Percentiles rank a stretch among this genome's conserved stretches.
These are phyloP conservation scores for Tangara arthus DNA, from an alignment of 2,797 vertebrate genomes.

Conservation along the genomic window DNA sequence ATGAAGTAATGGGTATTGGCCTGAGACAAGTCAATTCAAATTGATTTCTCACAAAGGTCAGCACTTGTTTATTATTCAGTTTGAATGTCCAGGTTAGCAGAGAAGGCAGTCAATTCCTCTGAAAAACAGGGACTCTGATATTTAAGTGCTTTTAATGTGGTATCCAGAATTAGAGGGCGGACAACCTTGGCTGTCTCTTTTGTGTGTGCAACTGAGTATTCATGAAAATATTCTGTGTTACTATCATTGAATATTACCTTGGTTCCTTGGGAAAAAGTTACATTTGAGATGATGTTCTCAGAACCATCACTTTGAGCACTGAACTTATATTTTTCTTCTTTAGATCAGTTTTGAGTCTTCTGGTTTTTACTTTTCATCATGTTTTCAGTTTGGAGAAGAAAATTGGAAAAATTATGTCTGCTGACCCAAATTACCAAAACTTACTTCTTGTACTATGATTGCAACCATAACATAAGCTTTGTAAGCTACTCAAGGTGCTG, in stretches of 20 bases:
- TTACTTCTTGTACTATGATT: not conserved
- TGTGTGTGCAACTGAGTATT: not conserved
- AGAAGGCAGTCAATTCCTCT: not conserved
- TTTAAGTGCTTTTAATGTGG: not conserved
- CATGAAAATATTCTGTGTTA: not conserved
- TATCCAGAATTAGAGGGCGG: not conserved
- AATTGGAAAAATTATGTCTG: not conserved
- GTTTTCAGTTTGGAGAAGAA: not conserved
- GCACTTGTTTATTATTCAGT: not conserved
- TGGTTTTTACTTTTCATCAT: not conserved
- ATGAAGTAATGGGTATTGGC: not conserved
- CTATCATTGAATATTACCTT: not conserved
- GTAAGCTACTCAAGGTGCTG: not conserved
- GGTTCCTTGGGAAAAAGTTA: not conserved
- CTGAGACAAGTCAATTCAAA: not conserved
- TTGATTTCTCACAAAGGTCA: not conserved
- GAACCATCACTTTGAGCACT: not conserved
- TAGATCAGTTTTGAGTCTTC: not conserved
- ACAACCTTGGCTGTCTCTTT: not conserved
- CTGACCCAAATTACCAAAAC: not conserved
- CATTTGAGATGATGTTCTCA: not conserved
- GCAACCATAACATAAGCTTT: not conserved
- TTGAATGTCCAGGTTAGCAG: not conserved
- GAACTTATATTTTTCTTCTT: not conserved
- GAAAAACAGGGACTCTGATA: rapidly evolving